Evolutionary conservation across 2,113 vertebrate genomes (phyloP).

Genomic region (Ploceus nigricollis): DNA sequence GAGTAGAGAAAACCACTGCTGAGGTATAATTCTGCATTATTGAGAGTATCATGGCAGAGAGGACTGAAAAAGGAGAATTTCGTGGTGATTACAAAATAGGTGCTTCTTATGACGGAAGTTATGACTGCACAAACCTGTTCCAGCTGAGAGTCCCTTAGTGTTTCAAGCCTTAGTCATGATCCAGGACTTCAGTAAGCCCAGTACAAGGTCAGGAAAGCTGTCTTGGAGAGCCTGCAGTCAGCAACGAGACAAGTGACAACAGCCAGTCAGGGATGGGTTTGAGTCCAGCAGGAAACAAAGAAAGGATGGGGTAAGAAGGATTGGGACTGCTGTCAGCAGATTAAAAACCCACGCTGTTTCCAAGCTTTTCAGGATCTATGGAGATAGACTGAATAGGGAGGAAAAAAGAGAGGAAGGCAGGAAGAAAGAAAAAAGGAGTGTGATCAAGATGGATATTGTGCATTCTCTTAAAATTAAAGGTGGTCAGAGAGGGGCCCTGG

Average conservation of each 20-base stretch:
- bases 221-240: neutral
- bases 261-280: neutral
- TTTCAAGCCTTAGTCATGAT: neutral
- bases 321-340: neutral
- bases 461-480: neutral
- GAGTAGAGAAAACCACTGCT: neutral
- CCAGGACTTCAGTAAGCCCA: neutral
- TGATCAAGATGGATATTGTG: neutral
- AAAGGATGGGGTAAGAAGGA: neutral
- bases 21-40: neutral
- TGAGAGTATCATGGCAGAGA: fast-evolving
- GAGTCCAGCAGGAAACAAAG: neutral
- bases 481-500: neutral
- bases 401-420: neutral
- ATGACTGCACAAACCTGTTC: neutral
- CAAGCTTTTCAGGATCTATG: neutral
- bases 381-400: neutral
- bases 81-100: neutral
- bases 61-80: neutral
- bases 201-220: neutral
- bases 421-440: neutral
- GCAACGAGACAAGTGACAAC: neutral
- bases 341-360: neutral
- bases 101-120: neutral
- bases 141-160: fast-evolving